phyloP scores from a whole-genome alignment of 1,140 invertebrate genomes.

The Aphaenogaster rudis region DNA sequence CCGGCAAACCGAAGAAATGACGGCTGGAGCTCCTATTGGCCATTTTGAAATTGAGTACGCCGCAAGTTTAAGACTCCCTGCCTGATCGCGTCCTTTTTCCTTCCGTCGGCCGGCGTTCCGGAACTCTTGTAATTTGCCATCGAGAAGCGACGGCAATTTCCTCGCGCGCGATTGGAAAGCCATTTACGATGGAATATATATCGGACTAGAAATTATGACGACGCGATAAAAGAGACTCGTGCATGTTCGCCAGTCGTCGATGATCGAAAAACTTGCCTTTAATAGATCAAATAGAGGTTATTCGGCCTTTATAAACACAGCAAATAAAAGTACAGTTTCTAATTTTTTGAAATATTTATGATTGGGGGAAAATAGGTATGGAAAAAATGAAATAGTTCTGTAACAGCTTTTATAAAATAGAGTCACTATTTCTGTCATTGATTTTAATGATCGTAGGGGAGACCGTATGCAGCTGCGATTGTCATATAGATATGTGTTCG shows the following conservation, averaged over 20 bases:
- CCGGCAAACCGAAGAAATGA: slow-evolving; percentile 67
- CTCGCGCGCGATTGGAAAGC: slow-evolving; percentile 63
- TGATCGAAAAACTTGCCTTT: slow-evolving; percentile 1
- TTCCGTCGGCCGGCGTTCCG: slow-evolving; percentile 43
- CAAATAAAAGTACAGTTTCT: not conserved
- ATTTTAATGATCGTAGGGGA: not conserved
- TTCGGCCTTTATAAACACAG: not conserved
- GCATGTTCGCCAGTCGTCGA: not conserved
- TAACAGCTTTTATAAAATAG: not conserved
- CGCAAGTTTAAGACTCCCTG: slow-evolving; percentile 67
- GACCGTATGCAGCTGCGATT: not conserved
- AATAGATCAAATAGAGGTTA: slow-evolving; percentile 17
- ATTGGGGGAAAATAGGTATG: not conserved
- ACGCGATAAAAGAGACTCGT: slow-evolving; percentile 3
- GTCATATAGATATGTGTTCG: not conserved
- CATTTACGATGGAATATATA: slow-evolving; percentile 44
- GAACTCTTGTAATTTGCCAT: slow-evolving; percentile 66
- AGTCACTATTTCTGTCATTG: too few species aligned
- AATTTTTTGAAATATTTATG: not conserved
- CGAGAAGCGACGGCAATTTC: slow-evolving; percentile 59
- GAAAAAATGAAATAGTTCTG: not conserved
- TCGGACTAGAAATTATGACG: slow-evolving; percentile 28
- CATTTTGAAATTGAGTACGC: slow-evolving; percentile 75
- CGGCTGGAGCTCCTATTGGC: slow-evolving; percentile 64
- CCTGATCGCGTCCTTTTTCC: slow-evolving; percentile 62